Conservation (phyloP, 2,113 vertebrate genomes). For the Sapayoa aenigma region DNA sequence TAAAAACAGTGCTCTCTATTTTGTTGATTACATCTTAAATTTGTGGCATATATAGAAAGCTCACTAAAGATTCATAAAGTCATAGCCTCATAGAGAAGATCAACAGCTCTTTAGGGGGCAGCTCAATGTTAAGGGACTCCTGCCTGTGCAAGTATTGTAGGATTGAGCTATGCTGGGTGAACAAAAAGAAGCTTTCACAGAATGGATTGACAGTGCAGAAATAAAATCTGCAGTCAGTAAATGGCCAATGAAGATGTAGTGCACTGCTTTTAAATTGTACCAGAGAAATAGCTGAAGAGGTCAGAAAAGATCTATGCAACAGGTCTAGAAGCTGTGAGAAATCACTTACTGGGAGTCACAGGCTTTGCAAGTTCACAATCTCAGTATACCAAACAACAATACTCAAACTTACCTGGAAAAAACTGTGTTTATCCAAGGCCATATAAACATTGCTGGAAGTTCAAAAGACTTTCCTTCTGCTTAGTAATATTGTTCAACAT, state of each 20-base stretch:
- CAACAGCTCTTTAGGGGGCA: neutral
- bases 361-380: neutral
- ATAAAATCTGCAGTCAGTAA: neutral
- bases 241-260: neutral
- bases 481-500: neutral
- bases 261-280: neutral
- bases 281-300: neutral
- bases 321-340: neutral
- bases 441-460: neutral
- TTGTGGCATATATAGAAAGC: neutral
- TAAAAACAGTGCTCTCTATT: neutral
- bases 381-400: neutral
- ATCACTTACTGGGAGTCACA: neutral
- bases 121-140: neutral
- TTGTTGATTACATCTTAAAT: neutral
- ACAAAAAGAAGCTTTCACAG: neutral
- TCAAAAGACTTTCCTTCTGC: neutral
- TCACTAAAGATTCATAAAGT: neutral
- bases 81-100: neutral
- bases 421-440: neutral
- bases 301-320: neutral
- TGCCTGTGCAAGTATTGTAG: neutral
- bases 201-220: neutral
- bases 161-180: rapidly evolving
- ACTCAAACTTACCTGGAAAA: neutral